Conservation (phyloP, 2,888 invertebrate species). For the Spodoptera exigua region DNA sequence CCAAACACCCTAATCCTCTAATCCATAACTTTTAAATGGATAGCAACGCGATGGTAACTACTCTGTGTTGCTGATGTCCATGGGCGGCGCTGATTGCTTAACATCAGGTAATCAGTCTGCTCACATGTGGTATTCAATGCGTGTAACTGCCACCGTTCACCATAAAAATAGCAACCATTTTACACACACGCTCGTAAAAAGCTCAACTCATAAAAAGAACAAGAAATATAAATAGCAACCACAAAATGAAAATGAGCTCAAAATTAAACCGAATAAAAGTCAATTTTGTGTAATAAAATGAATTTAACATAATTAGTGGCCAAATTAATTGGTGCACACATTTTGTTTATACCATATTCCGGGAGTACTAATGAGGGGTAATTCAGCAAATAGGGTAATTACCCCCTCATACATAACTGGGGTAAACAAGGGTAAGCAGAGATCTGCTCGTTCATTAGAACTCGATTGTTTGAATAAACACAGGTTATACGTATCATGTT, state of each 20-base stretch:
- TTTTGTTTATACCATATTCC: constrained; percentile 26
- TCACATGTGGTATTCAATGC: too few species aligned
- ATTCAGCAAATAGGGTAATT: constrained; percentile 40
- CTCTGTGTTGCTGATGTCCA: too few species aligned
- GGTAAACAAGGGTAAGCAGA: constrained; percentile 30
- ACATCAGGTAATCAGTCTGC: too few species aligned
- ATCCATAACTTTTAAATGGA: too few species aligned
- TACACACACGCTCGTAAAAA: too few species aligned
- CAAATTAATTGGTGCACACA: constrained; percentile 21
- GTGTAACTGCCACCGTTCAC: too few species aligned
- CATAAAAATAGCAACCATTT: too few species aligned
- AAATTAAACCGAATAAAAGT: background rate
- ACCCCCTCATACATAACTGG: constrained; percentile 15
- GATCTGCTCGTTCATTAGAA: constrained; percentile 46
- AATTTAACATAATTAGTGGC: constrained; percentile 15
- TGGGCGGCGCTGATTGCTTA: too few species aligned
- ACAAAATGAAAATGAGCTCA: constrained; percentile 4
- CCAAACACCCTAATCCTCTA: too few species aligned
- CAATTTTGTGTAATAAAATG: constrained; percentile 5
- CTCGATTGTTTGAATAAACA: constrained; percentile 51
- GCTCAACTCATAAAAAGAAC: too few species aligned
- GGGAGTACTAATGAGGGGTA: constrained; percentile 34
- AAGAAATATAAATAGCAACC: too few species aligned
- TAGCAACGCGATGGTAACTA: too few species aligned
- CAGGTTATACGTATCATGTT: constrained; percentile 39